phyloP scores from a whole-genome alignment of 2,797 vertebrate species.

The Pangasius djambal region DNA sequence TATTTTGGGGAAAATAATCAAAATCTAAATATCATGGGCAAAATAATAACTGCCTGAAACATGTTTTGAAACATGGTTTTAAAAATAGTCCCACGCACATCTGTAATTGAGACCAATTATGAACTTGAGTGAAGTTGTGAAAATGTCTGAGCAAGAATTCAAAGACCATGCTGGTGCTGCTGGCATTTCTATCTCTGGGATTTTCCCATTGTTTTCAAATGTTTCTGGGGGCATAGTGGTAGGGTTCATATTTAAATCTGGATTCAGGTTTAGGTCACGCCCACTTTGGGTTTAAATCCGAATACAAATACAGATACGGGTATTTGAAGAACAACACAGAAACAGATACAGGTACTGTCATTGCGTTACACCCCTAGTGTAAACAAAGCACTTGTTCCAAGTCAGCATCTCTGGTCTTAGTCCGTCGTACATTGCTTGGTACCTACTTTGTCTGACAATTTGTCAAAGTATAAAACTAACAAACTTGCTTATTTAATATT shows the following conservation, averaged over 20 bases:
- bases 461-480: not conserved
- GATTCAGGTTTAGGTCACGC: not conserved
- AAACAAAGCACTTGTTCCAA: not conserved
- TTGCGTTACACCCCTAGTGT: not conserved
- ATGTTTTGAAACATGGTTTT: not conserved
- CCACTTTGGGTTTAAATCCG: not conserved
- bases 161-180: no score
- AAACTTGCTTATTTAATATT: not conserved
- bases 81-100: not conserved
- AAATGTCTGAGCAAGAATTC: not conserved
- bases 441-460: not conserved
- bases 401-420: not conserved
- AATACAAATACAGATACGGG: not conserved
- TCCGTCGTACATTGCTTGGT: not conserved
- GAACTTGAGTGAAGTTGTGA: not conserved
- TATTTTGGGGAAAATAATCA: not conserved
- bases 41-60: not conserved
- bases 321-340: not conserved
- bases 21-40: not conserved
- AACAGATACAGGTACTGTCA: not conserved
- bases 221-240: not conserved
- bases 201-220: not conserved
- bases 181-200: conserved; percentile 7
- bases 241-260: not conserved
- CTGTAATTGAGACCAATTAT: not conserved